Evolutionary conservation across 1,140 invertebrate genomes (phyloP).

Genomic region (Nasonia longicornis): DNA sequence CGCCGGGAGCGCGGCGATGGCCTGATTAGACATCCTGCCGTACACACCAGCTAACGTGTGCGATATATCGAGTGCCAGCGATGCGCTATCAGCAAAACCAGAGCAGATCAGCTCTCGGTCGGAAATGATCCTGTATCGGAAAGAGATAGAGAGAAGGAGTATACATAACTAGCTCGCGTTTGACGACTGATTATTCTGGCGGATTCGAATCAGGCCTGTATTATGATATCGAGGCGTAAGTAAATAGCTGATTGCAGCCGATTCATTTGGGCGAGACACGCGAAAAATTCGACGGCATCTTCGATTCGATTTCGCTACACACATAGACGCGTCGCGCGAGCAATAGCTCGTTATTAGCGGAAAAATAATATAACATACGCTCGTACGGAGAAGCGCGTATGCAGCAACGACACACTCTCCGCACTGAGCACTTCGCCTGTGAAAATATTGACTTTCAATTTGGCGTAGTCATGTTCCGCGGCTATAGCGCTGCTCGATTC

Average conservation of each 20-base stretch:
- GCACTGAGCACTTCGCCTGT: not conserved
- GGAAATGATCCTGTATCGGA: constrained; percentile 16
- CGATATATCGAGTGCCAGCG: not conserved
- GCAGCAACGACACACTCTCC: not conserved
- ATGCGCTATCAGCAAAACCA: constrained; percentile 10
- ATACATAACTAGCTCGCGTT: not conserved
- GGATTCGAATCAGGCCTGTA: too few relatives aligned
- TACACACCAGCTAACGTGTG: not conserved
- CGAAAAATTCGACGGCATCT: not conserved
- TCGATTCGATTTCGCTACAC: too few relatives aligned
- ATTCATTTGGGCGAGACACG: not conserved
- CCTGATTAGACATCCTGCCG: constrained; percentile 29
- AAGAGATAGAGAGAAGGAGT: not conserved
- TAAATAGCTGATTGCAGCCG: not conserved
- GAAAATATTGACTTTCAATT: constrained; percentile 15
- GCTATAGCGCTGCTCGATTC: not conserved
- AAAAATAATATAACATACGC: not conserved
- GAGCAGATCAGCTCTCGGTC: not conserved
- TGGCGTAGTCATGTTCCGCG: not conserved
- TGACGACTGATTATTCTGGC: constrained; percentile 6
- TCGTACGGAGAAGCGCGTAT: not conserved
- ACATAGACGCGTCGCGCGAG: not conserved
- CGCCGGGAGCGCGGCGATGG: not conserved
- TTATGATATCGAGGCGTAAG: not conserved
- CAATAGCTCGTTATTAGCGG: not conserved